Evolutionary conservation across 2,113 vertebrate species (phyloP), one percentile per base, ranked within the genome.

Genomic region (Alethe diademata): DNA sequence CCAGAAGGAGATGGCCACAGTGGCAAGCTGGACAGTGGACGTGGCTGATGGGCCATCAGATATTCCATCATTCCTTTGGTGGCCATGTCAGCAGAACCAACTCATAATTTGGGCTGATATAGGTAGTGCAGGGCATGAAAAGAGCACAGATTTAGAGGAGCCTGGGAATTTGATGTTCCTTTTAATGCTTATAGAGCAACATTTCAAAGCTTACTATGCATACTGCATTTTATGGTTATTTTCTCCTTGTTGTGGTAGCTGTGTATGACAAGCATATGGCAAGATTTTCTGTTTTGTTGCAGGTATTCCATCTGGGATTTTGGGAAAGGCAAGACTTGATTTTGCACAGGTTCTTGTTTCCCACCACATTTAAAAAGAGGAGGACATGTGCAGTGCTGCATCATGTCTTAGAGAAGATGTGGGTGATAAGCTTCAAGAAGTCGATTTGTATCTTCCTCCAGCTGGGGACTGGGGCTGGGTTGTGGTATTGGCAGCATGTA

Each of bases 1-100:
- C 28, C 38, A 51, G 43, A 54, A 66, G 26, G 12, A 29, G 53
- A 29, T 1, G 6, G 8, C n/a, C 1, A 0, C 2, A 47, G 15
- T 19, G 13, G 14, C 50, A 47, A 12, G n/a, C 17, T 70, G n/a
- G 40, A 23, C 64, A 57, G 17, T 1, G 2, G 31, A 12, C 22
- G 3, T 20, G 54, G 22, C 58, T 51, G 25, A 26, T 2, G 5
- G 6, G 9, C 51, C 8, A 19, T 38, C 42, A 48, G 42, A 50
- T 64, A 36, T 29, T 86, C 17, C 38, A 48, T 24, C 26, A 58
- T 50, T 81, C 6, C 12, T 57, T 28, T 2, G 1, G 13, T 42
- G 23, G 5, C 29, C 11, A 6, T 12, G 47, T n/a, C 61, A 86
- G 24, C 42, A 82, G 48, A 83, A 89, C 12, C 29, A 75, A 1